Percentiles rank a stretch among this genome's conserved stretches.
Evolutionary conservation across 2,888 invertebrate species (phyloP).

Genomic region (Bembecia ichneumoniformis): DNA sequence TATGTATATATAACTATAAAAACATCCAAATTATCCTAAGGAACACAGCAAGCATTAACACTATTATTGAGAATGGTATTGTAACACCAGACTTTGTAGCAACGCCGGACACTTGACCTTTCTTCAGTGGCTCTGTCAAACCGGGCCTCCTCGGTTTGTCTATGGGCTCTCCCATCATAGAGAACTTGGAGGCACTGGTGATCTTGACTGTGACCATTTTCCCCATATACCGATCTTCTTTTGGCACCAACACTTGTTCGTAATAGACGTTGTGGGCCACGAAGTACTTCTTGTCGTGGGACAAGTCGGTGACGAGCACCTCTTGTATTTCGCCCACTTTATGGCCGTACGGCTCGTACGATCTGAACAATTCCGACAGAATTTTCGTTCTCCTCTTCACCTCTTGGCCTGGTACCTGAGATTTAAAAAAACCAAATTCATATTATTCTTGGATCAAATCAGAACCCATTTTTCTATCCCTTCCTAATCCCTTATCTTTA

Average conservation of each 20-base stretch:
- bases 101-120: conserved; percentile 71
- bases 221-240: conserved; percentile 83
- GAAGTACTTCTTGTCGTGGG: conserved; percentile 90
- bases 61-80: conserved; percentile 41
- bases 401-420: conserved; percentile 82
- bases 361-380: conserved; percentile 89
- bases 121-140: conserved; percentile 64
- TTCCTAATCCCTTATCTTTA: too few relatives aligned
- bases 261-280: conserved; percentile 97
- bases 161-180: conserved; percentile 80
- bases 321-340: conserved; percentile 77
- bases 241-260: conserved; percentile 89
- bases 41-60: conserved; percentile 50
- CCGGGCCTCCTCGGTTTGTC: conserved; percentile 69
- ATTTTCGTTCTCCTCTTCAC: conserved; percentile 92
- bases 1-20: conserved; percentile 30
- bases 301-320: conserved; percentile 93
- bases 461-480: too few relatives aligned
- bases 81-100: conserved; percentile 19
- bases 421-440: not conserved
- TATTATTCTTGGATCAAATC: not conserved
- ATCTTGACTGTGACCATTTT: conserved; percentile 86
- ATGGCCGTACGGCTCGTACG: conserved; percentile 87
- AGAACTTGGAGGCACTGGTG: conserved; percentile 78
- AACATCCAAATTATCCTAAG: conserved; percentile 55